These are phyloP conservation scores for Eubasilissa regina DNA, from an alignment of 1,140 invertebrate genomes.

Conservation along the genomic window DNA sequence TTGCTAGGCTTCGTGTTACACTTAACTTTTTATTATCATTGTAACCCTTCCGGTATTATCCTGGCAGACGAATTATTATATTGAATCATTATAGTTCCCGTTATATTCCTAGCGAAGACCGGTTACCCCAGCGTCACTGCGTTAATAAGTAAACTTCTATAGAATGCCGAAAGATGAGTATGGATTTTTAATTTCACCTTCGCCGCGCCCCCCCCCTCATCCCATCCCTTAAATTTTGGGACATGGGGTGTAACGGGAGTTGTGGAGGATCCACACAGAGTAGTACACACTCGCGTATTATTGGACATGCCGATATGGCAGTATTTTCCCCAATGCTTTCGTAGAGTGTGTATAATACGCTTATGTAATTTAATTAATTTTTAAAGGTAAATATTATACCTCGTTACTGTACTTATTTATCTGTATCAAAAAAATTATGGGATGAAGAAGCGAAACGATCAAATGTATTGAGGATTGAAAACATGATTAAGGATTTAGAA, in stretches of 20 bases:
- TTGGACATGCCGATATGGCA: slow-evolving; percentile 56
- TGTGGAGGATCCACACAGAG: not conserved
- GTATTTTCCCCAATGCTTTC: slow-evolving; percentile 51
- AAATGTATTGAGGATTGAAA: no score
- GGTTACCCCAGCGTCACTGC: slow-evolving; percentile 7
- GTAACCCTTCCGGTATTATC: no score
- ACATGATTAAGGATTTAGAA: no score
- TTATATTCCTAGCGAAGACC: not conserved
- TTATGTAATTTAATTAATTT: slow-evolving; percentile 7
- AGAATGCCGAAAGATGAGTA: slow-evolving; percentile 59
- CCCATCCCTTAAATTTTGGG: slow-evolving; percentile 53
- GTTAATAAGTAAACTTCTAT: slow-evolving; percentile 61
- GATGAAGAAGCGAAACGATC: no score
- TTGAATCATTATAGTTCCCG: no score
- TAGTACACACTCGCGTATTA: slow-evolving; percentile 34
- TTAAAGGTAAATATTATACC: not conserved
- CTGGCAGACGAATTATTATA: no score
- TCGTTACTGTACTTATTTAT: no score
- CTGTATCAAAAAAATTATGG: no score
- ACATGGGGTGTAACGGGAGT: slow-evolving; percentile 37
- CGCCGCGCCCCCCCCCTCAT: slow-evolving; percentile 20
- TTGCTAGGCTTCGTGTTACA: no score
- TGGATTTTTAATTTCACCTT: slow-evolving; percentile 61
- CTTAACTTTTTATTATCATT: no score
- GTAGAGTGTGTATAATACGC: no score